These are phyloP conservation scores for Ostrea edulis DNA, from an alignment of 1,140 invertebrate genomes.

Conservation along the genomic window DNA sequence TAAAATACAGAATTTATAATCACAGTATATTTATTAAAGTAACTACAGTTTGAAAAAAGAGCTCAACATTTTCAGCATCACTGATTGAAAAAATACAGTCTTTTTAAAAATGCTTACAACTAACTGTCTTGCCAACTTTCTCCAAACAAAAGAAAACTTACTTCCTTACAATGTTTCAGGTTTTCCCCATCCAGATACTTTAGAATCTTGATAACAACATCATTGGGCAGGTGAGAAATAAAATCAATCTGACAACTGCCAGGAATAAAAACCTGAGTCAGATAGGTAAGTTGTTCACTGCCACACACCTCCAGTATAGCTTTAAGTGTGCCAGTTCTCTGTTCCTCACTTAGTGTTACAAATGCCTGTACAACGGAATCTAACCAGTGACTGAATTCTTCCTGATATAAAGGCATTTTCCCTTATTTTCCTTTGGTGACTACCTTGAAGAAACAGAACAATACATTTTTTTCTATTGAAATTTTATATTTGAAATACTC, in stretches of 20 bases:
- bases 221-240: conserved; percentile 12
- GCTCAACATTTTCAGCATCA: no score
- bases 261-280: conserved; percentile 3
- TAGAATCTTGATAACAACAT: conserved; percentile 23
- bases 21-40: no score
- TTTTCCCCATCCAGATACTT: conserved; percentile 36
- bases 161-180: neutral
- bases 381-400: neutral
- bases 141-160: neutral
- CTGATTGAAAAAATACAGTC: no score
- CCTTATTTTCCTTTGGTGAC: neutral
- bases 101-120: no score
- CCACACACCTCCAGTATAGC: conserved; percentile 3
- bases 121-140: neutral
- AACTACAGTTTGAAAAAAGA: no score
- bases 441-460: neutral
- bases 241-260: conserved; percentile 32
- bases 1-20: no score
- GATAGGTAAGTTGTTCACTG: conserved; percentile 3
- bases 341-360: neutral
- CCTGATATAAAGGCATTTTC: neutral
- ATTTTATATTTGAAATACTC: no score
- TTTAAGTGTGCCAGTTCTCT: neutral
- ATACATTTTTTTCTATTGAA: neutral
- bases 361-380: neutral